Percentiles rank a stretch among this genome's conserved stretches.
phyloP scores from a whole-genome alignment of 1,140 invertebrate genomes.

The Halesus radiatus region DNA sequence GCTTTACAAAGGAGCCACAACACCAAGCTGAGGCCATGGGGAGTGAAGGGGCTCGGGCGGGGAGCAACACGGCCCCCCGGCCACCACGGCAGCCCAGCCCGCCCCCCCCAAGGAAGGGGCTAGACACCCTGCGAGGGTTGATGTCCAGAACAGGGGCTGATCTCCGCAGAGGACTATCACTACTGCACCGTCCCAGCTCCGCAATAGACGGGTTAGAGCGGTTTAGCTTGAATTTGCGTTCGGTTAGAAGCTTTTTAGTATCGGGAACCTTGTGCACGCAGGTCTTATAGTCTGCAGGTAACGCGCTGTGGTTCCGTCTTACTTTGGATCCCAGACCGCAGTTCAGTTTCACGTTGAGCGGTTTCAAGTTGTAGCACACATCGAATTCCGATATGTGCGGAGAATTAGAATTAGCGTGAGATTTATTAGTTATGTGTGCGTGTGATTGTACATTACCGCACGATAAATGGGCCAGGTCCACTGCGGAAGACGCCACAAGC shows the following conservation, averaged over 20 bases:
- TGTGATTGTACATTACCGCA: slow-evolving; percentile 77
- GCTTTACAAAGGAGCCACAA: slow-evolving; percentile 74
- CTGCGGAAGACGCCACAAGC: slow-evolving; percentile 71
- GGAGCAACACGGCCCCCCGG: slow-evolving; percentile 55
- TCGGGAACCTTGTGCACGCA: slow-evolving; percentile 62
- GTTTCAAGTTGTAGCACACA: slow-evolving; percentile 55
- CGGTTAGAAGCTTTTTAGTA: slow-evolving; percentile 62
- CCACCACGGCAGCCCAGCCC: slow-evolving; percentile 11
- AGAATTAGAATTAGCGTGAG: slow-evolving; percentile 63
- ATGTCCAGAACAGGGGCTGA: slow-evolving; percentile 56
- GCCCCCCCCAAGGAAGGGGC: slow-evolving; percentile 19
- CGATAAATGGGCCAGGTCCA: slow-evolving; percentile 73
- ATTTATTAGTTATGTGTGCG: slow-evolving; percentile 74
- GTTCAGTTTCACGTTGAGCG: slow-evolving; percentile 46
- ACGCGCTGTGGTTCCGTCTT: slow-evolving; percentile 66
- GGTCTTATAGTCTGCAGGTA: slow-evolving; percentile 62
- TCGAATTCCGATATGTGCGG: slow-evolving; percentile 51
- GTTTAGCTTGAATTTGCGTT: slow-evolving; percentile 65
- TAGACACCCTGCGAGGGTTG: slow-evolving; percentile 36
- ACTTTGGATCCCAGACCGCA: slow-evolving; percentile 40
- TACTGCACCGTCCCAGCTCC: slow-evolving; percentile 60
- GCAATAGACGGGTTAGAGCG: slow-evolving; percentile 67
- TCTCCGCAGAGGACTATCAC: slow-evolving; percentile 50
- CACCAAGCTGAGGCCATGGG: slow-evolving; percentile 74
- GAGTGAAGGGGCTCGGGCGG: slow-evolving; percentile 65